These are phyloP conservation scores for Antheraea mylitta DNA, from an alignment of 1,140 invertebrate genomes.

Conservation along the genomic window DNA sequence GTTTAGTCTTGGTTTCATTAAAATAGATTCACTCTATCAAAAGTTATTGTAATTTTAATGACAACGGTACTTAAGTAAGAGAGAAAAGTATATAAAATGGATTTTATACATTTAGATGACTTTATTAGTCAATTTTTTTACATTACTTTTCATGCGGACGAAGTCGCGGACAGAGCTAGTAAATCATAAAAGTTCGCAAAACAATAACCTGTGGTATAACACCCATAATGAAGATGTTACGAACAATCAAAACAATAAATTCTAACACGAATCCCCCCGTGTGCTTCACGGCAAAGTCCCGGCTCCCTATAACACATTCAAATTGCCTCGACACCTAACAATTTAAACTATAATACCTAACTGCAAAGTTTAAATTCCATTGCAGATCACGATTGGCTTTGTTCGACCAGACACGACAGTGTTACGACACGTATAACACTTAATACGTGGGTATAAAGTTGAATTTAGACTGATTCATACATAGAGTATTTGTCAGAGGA, in stretches of 20 bases:
- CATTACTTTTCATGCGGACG: too few relatives aligned
- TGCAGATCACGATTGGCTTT: background rate
- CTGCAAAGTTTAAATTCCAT: background rate
- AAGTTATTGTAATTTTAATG: too few relatives aligned
- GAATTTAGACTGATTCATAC: background rate
- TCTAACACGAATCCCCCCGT: background rate
- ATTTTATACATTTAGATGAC: too few relatives aligned
- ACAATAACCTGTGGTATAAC: background rate
- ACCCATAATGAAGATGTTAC: background rate
- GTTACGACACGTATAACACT: background rate
- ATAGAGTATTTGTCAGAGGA: background rate
- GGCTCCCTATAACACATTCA: background rate
- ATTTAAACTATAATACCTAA: background rate
- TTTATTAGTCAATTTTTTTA: too few relatives aligned
- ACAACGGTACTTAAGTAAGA: too few relatives aligned
- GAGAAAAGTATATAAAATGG: too few relatives aligned
- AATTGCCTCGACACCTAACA: background rate
- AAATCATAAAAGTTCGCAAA: too few relatives aligned
- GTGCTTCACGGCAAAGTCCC: background rate
- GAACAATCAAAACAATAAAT: constrained; percentile 3
- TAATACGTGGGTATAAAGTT: background rate
- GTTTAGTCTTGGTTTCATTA: too few relatives aligned
- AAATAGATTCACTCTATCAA: too few relatives aligned
- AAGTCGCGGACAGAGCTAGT: too few relatives aligned
- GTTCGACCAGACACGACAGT: background rate